These are phyloP conservation scores for Pseudochirops corinnae DNA, from an alignment of 2,797 vertebrate species.

Conservation along the genomic window DNA sequence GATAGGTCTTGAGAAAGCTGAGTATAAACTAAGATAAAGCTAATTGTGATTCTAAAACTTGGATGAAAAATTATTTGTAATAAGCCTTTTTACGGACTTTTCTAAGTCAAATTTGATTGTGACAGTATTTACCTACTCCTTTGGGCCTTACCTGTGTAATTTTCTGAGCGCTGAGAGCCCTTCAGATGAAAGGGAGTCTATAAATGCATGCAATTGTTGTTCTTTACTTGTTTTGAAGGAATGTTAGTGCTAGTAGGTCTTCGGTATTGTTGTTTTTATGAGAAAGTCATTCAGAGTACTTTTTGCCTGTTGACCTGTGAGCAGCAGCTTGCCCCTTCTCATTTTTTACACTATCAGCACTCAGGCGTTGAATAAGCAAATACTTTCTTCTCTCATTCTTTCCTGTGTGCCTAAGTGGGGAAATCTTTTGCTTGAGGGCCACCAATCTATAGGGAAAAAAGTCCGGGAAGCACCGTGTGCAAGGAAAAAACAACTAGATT, in stretches of 20 bases:
- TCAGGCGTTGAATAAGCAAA: constrained; percentile 60
- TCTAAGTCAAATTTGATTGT: constrained; percentile 12
- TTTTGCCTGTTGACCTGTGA: constrained; percentile 51
- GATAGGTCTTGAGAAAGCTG: background rate
- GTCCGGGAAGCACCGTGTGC: background rate
- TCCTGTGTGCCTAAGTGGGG: constrained; percentile 53
- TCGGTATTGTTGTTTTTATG: constrained; percentile 17
- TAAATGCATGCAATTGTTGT: constrained; percentile 26
- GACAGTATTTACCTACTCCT: constrained; percentile 41
- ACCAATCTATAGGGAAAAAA: constrained; percentile 23
- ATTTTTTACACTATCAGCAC: constrained; percentile 16
- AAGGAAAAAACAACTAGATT: background rate
- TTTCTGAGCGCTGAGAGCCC: constrained; percentile 45
- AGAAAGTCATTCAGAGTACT: constrained; percentile 43
- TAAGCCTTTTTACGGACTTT: constrained; percentile 52
- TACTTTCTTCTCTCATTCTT: constrained; percentile 53
- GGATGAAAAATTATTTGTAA: constrained; percentile 22
- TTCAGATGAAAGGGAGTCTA: constrained; percentile 32
- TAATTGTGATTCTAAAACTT: constrained; percentile 46
- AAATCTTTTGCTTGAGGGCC: constrained; percentile 29
- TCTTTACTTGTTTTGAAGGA: constrained; percentile 42
- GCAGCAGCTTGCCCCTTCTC: constrained; percentile 59
- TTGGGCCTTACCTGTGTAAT: constrained; percentile 9
- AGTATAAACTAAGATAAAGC: background rate
- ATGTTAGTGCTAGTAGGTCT: constrained; percentile 39